Evolutionary conservation across 2,888 invertebrate species (phyloP).

Genomic region (Hymenopus coronatus): DNA sequence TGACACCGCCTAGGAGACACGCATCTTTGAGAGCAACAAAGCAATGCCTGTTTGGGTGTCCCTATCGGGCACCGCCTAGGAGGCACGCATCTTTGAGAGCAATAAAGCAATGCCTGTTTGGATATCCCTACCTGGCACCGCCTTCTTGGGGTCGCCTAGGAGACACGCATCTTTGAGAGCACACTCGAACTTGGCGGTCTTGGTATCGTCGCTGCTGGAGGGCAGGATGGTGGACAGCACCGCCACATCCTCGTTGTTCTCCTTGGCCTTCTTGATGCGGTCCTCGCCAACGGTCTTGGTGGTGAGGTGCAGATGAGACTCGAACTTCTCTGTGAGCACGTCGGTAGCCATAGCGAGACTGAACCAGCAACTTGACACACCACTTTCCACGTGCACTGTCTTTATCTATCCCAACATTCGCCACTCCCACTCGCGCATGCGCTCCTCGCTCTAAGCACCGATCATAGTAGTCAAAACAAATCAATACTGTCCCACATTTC

Average conservation of each 20-base stretch:
- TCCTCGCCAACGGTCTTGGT: constrained; percentile 82
- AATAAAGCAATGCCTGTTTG: too few species aligned
- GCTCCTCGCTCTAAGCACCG: too few species aligned
- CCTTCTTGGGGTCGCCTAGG: constrained; percentile 72
- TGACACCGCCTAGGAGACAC: too few species aligned
- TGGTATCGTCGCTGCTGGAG: constrained; percentile 55
- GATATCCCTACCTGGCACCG: too few species aligned
- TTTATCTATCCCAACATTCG: not conserved
- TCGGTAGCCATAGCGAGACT: constrained; percentile 60
- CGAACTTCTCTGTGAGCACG: constrained; percentile 72
- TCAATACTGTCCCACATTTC: not conserved
- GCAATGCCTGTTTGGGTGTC: constrained; percentile 62
- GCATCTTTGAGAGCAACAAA: too few species aligned
- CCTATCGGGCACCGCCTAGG: constrained; percentile 52
- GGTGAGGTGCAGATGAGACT: constrained; percentile 64
- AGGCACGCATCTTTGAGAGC: constrained; percentile 70
- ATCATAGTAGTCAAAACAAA: not conserved
- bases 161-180: constrained; percentile 70
- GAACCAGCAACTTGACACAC: not conserved
- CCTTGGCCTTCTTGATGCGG: constrained; percentile 72
- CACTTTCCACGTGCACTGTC: not conserved
- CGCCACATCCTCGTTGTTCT: constrained; percentile 84
- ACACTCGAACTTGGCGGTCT: constrained; percentile 71
- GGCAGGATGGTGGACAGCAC: constrained; percentile 82
- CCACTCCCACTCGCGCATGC: not conserved